phyloP scores from a whole-genome alignment of 2,888 invertebrate genomes.

The Anorthoa munda region DNA sequence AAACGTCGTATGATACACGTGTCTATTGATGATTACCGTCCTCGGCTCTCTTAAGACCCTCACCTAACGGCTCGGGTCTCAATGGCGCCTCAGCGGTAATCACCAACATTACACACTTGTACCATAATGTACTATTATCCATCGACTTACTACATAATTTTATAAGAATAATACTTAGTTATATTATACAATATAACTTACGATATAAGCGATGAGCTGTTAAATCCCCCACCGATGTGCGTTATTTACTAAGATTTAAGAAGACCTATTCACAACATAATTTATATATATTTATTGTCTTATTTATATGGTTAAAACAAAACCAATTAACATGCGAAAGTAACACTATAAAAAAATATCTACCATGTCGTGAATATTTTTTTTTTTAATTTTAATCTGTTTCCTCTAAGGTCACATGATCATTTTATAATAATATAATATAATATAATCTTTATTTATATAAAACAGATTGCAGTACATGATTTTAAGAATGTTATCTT shows the following conservation, averaged over 20 bases:
- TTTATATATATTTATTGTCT: neutral
- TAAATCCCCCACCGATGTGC: slow-evolving; percentile 61
- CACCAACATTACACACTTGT: no score
- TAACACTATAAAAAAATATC: neutral
- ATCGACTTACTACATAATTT: neutral
- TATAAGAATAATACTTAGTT: slow-evolving; percentile 8
- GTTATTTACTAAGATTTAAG: slow-evolving; percentile 32
- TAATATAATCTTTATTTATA: no score
- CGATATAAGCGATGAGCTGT: slow-evolving; percentile 53
- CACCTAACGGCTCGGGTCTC: no score
- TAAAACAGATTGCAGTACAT: no score
- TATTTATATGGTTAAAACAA: neutral
- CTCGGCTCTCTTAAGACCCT: no score
- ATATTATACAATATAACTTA: slow-evolving; percentile 50
- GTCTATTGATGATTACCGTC: no score
- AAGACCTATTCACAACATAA: slow-evolving; percentile 50
- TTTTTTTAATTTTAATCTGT: neutral
- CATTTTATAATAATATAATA: no score
- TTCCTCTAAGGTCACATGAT: neutral
- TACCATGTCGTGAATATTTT: neutral
- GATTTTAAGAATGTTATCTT: neutral
- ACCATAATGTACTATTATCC: no score
- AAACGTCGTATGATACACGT: no score
- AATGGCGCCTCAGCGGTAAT: no score
- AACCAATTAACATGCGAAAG: slow-evolving; percentile 6